phyloP scores from a whole-genome alignment of 2,888 invertebrate genomes.

The Nephrotoma appendiculata region DNA sequence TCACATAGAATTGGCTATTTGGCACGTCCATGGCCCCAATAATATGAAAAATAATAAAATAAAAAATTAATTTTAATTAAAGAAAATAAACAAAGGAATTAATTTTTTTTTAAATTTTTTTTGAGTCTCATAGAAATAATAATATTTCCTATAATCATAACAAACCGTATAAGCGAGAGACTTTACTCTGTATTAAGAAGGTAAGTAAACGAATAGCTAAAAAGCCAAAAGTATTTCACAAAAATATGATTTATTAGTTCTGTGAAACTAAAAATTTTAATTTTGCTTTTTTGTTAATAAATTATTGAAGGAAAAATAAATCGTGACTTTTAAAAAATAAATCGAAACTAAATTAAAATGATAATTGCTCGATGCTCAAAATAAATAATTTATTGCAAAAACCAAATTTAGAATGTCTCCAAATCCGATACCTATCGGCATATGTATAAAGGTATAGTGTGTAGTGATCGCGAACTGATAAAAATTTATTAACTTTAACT shows the following conservation, averaged over 20 bases:
- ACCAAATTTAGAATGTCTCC: neutral
- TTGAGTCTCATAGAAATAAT: neutral
- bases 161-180: neutral
- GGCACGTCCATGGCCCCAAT: constrained; percentile 5
- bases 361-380: neutral
- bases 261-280: neutral
- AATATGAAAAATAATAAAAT: neutral
- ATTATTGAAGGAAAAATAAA: neutral
- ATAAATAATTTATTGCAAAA: neutral
- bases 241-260: neutral
- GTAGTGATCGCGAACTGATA: neutral
- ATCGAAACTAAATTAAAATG: neutral
- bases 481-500: neutral
- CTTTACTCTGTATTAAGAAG: neutral
- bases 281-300: neutral
- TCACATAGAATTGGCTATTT: neutral
- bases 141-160: neutral
- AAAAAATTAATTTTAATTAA: neutral
- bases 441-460: neutral
- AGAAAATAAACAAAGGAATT: neutral
- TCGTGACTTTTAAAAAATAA: neutral
- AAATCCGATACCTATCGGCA: neutral
- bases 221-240: neutral
- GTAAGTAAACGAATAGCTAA: neutral
- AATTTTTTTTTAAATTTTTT: neutral